These are phyloP conservation scores for Tetragnatha versicolor DNA, from an alignment of 1,140 invertebrate genomes.

Conservation along the genomic window DNA sequence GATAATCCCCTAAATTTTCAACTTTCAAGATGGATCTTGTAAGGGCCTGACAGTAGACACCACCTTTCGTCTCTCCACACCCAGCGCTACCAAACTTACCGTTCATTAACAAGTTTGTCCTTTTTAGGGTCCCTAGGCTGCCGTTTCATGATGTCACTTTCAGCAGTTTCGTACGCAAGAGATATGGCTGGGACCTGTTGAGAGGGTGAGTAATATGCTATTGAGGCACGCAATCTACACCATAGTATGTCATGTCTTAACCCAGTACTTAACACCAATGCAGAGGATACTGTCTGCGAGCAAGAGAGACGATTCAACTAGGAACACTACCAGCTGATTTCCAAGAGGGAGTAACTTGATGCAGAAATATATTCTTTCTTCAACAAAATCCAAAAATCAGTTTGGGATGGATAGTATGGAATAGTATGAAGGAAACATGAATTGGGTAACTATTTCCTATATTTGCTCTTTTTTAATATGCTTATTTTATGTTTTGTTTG, in stretches of 20 bases:
- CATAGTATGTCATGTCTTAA: conserved; percentile 41
- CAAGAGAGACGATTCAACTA: background rate
- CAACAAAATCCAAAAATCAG: too few relatives aligned
- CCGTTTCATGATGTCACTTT: conserved; percentile 99
- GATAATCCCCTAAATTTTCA: too few relatives aligned
- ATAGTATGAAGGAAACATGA: too few relatives aligned
- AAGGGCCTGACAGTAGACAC: background rate
- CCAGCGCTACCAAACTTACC: conserved; percentile 71
- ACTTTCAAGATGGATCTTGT: background rate
- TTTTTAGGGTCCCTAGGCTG: conserved; percentile 90
- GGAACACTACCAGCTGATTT: background rate
- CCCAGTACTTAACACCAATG: conserved; percentile 39
- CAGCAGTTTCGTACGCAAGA: conserved; percentile 96
- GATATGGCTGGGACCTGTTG: conserved; percentile 92
- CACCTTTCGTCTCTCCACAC: background rate
- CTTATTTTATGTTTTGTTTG: too few relatives aligned
- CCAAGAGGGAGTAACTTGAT: too few relatives aligned
- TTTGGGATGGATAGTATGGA: too few relatives aligned
- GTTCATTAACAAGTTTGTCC: conserved; percentile 99
- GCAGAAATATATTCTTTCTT: too few relatives aligned
- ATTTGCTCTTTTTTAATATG: too few relatives aligned
- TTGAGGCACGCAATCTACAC: conserved; percentile 14
- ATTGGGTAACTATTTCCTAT: too few relatives aligned
- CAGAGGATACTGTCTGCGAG: background rate
- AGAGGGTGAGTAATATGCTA: conserved; percentile 39